Evolutionary conservation across 2,113 vertebrate species (phyloP).

Genomic region (Lontra canadensis): DNA sequence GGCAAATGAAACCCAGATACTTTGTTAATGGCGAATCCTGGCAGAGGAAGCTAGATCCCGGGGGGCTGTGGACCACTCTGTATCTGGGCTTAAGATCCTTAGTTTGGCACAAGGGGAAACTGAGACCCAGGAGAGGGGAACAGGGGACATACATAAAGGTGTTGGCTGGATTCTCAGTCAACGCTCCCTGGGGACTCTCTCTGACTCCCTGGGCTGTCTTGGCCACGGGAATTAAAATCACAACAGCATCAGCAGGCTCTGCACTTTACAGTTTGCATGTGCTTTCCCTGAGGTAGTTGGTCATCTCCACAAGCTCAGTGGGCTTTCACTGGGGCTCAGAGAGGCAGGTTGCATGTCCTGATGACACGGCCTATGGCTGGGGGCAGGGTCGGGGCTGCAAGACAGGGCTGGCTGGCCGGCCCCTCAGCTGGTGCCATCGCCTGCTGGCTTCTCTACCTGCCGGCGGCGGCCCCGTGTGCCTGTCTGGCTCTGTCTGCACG

Average conservation of each 20-base stretch:
- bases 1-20: no score
- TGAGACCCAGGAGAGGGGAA: neutral
- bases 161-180: neutral
- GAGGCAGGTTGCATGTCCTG: accelerated
- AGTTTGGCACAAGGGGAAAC: neutral
- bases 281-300: neutral
- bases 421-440: accelerated
- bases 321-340: neutral
- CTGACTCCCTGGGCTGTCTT: neutral
- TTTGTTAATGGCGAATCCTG: accelerated
- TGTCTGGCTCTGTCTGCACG: neutral
- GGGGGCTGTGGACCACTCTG: accelerated
- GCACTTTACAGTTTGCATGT: neutral
- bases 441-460: accelerated
- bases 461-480: neutral
- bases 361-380: neutral
- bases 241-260: neutral
- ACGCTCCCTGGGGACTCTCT: neutral
- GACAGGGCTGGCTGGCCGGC: neutral
- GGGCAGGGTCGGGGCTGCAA: neutral
- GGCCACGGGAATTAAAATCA: neutral
- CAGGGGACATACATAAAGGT: neutral
- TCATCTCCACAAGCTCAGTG: neutral
- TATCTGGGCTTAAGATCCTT: neutral
- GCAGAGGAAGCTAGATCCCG: accelerated